Percentiles rank a stretch among this genome's conserved stretches.
These are phyloP conservation scores for Colostygia pectinataria DNA, from an alignment of 2,888 invertebrate species.

Conservation along the genomic window DNA sequence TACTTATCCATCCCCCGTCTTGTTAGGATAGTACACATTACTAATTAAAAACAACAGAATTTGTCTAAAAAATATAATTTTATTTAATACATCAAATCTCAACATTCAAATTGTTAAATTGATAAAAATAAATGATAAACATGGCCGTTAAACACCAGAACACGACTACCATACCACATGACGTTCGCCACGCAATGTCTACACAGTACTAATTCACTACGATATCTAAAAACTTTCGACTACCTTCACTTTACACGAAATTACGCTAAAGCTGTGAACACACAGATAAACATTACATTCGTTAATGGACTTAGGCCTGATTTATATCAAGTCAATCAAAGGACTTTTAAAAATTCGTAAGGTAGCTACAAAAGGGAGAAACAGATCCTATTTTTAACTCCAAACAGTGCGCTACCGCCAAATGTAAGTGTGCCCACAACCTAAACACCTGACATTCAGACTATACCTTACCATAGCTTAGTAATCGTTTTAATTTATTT, in stretches of 20 bases:
- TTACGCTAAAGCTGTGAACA: constrained; percentile 61
- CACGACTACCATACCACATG: constrained; percentile 54
- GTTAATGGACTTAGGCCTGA: constrained; percentile 41
- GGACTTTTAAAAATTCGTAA: constrained; percentile 8
- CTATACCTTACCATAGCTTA: constrained; percentile 45
- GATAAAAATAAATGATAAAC: constrained; percentile 61
- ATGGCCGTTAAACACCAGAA: constrained; percentile 47
- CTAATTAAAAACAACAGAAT: constrained; percentile 39
- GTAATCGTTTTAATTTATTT: constrained; percentile 49
- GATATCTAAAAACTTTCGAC: constrained; percentile 45
- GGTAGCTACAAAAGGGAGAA: neutral
- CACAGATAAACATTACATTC: constrained; percentile 35
- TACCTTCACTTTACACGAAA: constrained; percentile 45
- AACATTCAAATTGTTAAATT: constrained; percentile 72
- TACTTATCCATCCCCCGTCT: no score
- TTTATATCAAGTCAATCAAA: constrained; percentile 14
- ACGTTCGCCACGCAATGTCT: constrained; percentile 40
- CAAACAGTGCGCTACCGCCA: constrained; percentile 17
- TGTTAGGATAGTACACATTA: neutral
- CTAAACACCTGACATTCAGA: constrained; percentile 59
- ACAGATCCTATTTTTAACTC: constrained; percentile 4
- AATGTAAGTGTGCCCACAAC: constrained; percentile 56
- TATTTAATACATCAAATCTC: constrained; percentile 79
- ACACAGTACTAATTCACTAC: constrained; percentile 45
- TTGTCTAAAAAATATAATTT: constrained; percentile 80